Base-by-base conservation (phyloP, 1,140 invertebrate species). In the Amphibalanus amphitrite region DNA sequence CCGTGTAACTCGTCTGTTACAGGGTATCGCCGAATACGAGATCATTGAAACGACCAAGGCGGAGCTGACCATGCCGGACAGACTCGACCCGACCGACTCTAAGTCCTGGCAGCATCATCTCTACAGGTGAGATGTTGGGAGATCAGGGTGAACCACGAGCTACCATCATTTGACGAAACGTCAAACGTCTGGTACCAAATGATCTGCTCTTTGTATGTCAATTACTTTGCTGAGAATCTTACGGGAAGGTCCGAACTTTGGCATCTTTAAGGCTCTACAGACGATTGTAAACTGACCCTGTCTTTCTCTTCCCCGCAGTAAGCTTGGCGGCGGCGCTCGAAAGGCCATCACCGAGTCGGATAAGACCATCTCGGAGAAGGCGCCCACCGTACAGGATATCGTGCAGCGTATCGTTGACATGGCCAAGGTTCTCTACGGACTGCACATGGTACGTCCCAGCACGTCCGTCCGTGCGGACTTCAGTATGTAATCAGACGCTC, bases 71-170 rank as follows among this genome's bases (percentile, higher is more conserved):
- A 81, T 97, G 25, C 95, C 96, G 0, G 95, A 99, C 79, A 97
- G 96, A 79, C 90, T 95, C 70, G 93, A 97, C 81, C 95, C 93
- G 0, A 92, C 90, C 0, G 95, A 98, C 78, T 91, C 94, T 78
- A 97, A 97, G 91, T 93, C 91, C 15, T 99, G 97, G 97, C 97
- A 99, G 80, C 95, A 99, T 79, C 95, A 97, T 76, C 82, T 99
- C 0, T 99, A 99, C 82, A 93, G 92, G 59, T 67, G n/a, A n/a
- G n/a, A n/a, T n/a, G n/a, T n/a, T n/a, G n/a, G n/a, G n/a, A n/a
- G n/a, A n/a, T n/a, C n/a, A n/a, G n/a, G n/a, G n/a, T n/a, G n/a
- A n/a, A n/a, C n/a, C n/a, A n/a, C n/a, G n/a, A n/a, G n/a, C n/a
- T n/a, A n/a, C n/a, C n/a, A n/a, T n/a, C n/a, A n/a, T n/a, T n/a